These are phyloP conservation scores for Nothoprocta perdicaria DNA, from an alignment of 2,113 vertebrate species.

Conservation along the genomic window DNA sequence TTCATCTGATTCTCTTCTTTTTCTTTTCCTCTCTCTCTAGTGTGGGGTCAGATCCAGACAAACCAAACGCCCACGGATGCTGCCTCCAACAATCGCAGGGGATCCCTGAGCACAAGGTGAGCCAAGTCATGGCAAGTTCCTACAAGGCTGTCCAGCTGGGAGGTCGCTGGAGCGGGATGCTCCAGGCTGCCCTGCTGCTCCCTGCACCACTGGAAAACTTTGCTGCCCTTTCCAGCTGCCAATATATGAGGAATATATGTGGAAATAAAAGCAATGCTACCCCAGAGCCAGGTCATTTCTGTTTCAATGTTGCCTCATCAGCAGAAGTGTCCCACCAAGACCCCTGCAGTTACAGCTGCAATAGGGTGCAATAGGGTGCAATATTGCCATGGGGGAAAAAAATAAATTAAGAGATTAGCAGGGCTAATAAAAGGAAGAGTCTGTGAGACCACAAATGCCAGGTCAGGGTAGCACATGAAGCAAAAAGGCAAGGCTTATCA, in stretches of 20 bases:
- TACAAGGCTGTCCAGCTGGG: neutral
- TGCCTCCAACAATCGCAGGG: too few relatives aligned
- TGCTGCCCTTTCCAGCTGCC: neutral
- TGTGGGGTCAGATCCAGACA: neutral
- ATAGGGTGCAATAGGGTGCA: too few relatives aligned
- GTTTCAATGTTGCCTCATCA: neutral
- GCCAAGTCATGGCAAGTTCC: neutral
- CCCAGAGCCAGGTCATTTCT: neutral
- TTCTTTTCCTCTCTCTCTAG: neutral
- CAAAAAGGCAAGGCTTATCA: conserved; percentile 25
- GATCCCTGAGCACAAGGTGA: neutral
- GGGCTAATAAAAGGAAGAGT: conserved; percentile 12
- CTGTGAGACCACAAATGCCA: conserved; percentile 13
- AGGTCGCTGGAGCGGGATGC: neutral
- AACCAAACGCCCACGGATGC: neutral
- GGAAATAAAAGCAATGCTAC: neutral
- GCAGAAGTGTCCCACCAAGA: neutral
- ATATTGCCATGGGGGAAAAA: neutral
- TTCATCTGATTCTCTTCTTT: neutral
- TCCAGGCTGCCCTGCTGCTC: neutral
- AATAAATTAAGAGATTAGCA: neutral
- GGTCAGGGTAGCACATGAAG: neutral
- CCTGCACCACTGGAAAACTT: neutral
- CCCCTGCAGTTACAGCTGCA: neutral
- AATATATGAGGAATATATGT: neutral